A percentile compares a stretch with the other conserved stretches of the same genome.
Evolutionary conservation across 1,140 invertebrate genomes (phyloP).

Genomic region (Eumeta japonica): DNA sequence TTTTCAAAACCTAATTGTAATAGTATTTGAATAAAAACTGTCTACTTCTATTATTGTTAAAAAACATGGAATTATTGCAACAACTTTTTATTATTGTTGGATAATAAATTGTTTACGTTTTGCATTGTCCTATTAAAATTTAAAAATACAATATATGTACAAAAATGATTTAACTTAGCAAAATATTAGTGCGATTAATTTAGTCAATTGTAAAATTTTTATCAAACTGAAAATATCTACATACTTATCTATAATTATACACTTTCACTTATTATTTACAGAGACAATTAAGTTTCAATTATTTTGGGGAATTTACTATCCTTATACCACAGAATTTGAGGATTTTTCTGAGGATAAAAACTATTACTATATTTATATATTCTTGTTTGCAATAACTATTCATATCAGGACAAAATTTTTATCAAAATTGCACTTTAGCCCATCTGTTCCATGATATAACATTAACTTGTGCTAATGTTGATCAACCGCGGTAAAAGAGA

Average conservation of each 20-base stretch:
- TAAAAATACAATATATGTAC: constrained; percentile 5
- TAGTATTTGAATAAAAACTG: too few species aligned
- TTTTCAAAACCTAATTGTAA: too few species aligned
- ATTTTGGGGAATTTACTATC: too few species aligned
- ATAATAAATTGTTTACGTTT: constrained; percentile 1
- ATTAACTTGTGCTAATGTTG: too few species aligned
- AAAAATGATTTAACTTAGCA: too few species aligned
- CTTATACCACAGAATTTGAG: too few species aligned
- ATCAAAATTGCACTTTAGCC: neutral
- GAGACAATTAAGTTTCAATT: neutral
- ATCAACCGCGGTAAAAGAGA: too few species aligned
- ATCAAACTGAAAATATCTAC: constrained; percentile 5
- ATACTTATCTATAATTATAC: constrained; percentile 3
- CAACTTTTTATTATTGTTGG: neutral
- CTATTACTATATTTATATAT: constrained; percentile 1
- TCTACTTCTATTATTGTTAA: constrained; percentile 12
- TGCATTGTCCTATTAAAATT: constrained; percentile 6
- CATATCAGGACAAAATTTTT: neutral
- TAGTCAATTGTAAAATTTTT: too few species aligned
- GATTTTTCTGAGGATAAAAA: neutral
- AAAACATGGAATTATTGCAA: constrained; percentile 28
- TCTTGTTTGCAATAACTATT: neutral
- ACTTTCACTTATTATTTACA: constrained; percentile 2
- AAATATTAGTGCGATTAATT: too few species aligned
- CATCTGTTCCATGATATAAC: too few species aligned